Base-by-base conservation (phyloP, 1,140 invertebrate genomes). In the Bursaphelenchus mucronatus region DNA sequence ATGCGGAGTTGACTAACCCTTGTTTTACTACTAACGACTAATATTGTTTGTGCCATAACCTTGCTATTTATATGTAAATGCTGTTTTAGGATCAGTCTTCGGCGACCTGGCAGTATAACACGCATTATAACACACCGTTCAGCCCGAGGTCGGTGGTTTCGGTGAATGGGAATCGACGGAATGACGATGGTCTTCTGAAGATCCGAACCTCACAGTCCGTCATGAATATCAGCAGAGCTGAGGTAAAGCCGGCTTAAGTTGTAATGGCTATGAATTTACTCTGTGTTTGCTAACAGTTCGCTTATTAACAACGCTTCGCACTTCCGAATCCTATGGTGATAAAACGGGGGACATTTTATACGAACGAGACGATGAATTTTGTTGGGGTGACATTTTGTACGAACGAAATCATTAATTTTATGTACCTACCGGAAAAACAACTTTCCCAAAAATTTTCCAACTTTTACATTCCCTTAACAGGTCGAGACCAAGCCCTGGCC, bases 41-140 rank as follows among this genome's bases (percentile, higher is more conserved):
- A 30, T 30, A 30, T 30, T 30, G 30, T 30, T 30, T 30, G 30
- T 5, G 46, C 17, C 58, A 15, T 68, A 10, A 43, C 21, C 66
- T 8, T 15, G 39, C 39, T 58, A n/a, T 58, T 15, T 13, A 45
- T 46, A 13, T 71, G 45, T 44, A 44, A 40, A 43, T 49, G 44
- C 68, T 40, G 59, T 64, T 70, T 41, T 61, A 78, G 76, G 76
- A 78, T 57, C 67, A 66, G 39, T 80, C 77, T n/a, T 78, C 77
- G 9, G 66, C 76, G 43, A 79, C 76, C 39, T 79, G 76, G 76
- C 76, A 79, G 43, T 79, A 78, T 69, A 73, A 71, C 54, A 69
- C 53, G 8, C 52, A 72, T 9, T 69, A 30, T 30, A 30, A 30
- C 30, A 19, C 67, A 43, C 58, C 71, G 55, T 78, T 80, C 69